These are phyloP conservation scores for Bos taurus DNA, from an alignment of 2,113 vertebrate species.

Conservation along the genomic window ARS-UCD2.0 NC_037338.1:47204001-47204500, in stretches of 20 bases:
- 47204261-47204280: background rate
- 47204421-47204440: no score
- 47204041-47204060: accelerated
- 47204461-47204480: no score
- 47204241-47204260: background rate
- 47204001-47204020: background rate
- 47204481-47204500: no score
- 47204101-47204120: background rate
- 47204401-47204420: no score
- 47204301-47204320: background rate
- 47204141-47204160: background rate
- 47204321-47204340: accelerated
- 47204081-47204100: background rate
- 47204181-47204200: background rate
- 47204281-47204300: background rate
- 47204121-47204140: background rate
- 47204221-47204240: background rate
- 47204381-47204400: no score
- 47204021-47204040: background rate
- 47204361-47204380: no score
- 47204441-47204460: no score
- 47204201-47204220: background rate
- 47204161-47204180: background rate
- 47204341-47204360: background rate
- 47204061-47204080: background rate